Base-by-base conservation (phyloP, 2,888 invertebrate species). In the Phytoseiulus persimilis region DNA sequence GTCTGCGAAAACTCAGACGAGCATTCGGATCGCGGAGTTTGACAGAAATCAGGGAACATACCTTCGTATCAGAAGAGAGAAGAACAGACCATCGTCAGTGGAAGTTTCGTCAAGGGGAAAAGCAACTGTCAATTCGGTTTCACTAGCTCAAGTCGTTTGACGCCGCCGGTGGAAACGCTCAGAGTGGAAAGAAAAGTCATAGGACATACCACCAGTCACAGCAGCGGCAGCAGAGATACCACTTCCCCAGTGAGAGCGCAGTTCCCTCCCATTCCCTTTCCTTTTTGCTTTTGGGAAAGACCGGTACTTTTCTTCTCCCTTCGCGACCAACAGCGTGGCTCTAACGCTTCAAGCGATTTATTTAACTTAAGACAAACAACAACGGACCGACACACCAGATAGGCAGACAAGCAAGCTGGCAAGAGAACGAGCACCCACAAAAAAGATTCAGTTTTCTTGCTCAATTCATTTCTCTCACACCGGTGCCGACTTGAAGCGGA, bases 191-290 rank as follows among this genome's bases (percentile, higher is more conserved):
- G 65, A 65, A 65, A 65, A 65, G 65, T 65, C 65, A 65, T 65
- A 65, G 65, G 65, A 65, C 65, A 65, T 65, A 65, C 65, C 65
- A 65, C 65, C 65, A 65, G 11, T 65, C 65, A 65, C 65, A 65
- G 65, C 65, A 65, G 65, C 65, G 28, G 65, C 65, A 65, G 65
- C 65, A 65, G 65, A 65, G 65, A 65, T 65, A 65, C 65, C 65
- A 65, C 65, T 65, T 65, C 65, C 65, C 65, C 65, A 65, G 65
- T 65, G 65, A 65, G 65, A 65, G 65, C 65, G 65, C 65, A 23
- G 65, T 65, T 65, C 65, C 65, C 65, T 65, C 65, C 65, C 65
- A 65, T 65, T 65, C 65, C 65, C 65, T 65, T 65, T 65, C 65
- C 65, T 65, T 65, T 18, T 65, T 65, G 65, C 65, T 65, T 65